Evolutionary conservation across 1,140 invertebrate species (phyloP), one percentile per base, ranked within the genome.

Genomic region (Nixonia krombeini): DNA sequence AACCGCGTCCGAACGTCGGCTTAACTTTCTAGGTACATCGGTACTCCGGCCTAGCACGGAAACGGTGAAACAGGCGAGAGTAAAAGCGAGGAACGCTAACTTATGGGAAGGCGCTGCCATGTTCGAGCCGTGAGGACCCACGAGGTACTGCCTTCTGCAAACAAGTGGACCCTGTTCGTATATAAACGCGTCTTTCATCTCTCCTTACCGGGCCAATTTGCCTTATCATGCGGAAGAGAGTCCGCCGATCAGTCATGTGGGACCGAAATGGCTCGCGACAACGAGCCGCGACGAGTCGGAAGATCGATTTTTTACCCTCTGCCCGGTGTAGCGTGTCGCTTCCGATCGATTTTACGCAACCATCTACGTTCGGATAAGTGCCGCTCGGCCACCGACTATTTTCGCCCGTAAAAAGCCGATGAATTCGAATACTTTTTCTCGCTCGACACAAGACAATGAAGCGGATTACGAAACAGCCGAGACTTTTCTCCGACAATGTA

Each of bases 151-250:
- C 23, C 10, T 13, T 10, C 15, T 10, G 0, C 40, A 25, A 37
- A 46, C 37, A 40, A 7, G 7, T 15, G 12, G 15, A 12, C 31
- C 25, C 10, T 33, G 59, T 55, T 44, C 64, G 49, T 56, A 64
- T 69, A 69, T 37, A 69, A 58, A 58, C 58, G 63, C 49, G 42
- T 44, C 53, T 58, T 37, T 70, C 53, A 38, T 59, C 51, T 52
- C 45, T 52, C 57, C 23, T 66, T 29, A 16, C 12, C 4, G 15
- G 18, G 6, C 16, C 47, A 17, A 53, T 47, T 33, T 37, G 41
- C 25, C 47, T 41, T 29, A 15, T 58, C 58, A 58, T 35, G 59
- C 59, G 58, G 53, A 62, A 57, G 65, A 53, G 46, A 51, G 40
- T 50, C 33, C 29, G 55, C 17, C 42, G 42, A 52, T 61, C 57